Evolutionary conservation across 2,797 vertebrate species (phyloP).

Genomic region (Potorous gilbertii): DNA sequence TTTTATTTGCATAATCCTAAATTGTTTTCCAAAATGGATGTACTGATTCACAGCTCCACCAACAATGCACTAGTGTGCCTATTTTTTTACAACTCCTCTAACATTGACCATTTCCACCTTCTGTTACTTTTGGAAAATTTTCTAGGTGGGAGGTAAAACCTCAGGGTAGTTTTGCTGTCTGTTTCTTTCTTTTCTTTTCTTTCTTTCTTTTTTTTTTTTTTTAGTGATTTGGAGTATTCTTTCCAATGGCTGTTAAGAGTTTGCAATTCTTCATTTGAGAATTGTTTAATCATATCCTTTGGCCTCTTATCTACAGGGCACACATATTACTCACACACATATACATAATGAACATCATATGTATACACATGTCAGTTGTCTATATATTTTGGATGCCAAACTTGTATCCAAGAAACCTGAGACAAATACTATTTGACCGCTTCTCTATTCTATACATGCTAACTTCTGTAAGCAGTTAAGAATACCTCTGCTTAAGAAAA

Average conservation of each 20-base stretch:
- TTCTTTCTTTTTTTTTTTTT: background rate
- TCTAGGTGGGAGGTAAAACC: background rate
- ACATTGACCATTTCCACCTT: background rate
- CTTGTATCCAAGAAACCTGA: background rate
- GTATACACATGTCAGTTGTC: background rate
- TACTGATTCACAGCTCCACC: background rate
- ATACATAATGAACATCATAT: background rate
- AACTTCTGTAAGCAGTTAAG: background rate
- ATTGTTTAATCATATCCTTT: background rate
- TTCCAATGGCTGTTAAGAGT: background rate
- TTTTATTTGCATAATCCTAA: background rate
- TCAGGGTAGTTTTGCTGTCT: background rate
- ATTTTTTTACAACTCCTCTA: background rate
- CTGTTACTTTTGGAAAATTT: background rate
- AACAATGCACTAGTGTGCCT: background rate
- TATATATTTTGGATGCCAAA: background rate
- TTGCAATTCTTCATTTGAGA: background rate
- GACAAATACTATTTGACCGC: background rate
- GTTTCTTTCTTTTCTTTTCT: background rate
- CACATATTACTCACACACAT: background rate
- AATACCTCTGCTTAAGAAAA: background rate
- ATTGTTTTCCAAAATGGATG: background rate
- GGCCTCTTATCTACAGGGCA: background rate
- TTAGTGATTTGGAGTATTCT: background rate
- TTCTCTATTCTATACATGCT: background rate